These are phyloP conservation scores for Notodonta dromedarius DNA, from an alignment of 2,888 invertebrate species.

Conservation along the genomic window DNA sequence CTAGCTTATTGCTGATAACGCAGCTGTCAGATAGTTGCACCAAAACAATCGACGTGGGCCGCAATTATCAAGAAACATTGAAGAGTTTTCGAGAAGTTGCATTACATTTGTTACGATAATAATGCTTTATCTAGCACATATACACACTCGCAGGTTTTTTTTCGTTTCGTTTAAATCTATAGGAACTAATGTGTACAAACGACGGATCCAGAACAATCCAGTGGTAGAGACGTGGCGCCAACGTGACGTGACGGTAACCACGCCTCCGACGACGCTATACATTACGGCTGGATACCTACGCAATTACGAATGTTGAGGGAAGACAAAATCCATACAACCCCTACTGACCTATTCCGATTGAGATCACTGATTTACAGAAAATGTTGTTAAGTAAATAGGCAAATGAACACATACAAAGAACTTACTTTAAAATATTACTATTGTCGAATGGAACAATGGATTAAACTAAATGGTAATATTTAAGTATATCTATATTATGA, in stretches of 20 bases:
- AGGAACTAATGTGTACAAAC: constrained; percentile 26
- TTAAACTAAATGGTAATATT: constrained; percentile 26
- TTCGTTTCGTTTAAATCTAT: constrained; percentile 10
- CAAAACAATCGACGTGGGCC: constrained; percentile 11
- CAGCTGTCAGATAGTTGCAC: constrained; percentile 20
- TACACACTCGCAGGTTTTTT: no score
- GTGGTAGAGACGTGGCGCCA: constrained; percentile 69
- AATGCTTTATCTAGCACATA: no score
- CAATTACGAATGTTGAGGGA: constrained; percentile 51
- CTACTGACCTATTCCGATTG: constrained; percentile 40
- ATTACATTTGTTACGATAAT: no score
- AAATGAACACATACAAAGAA: neutral
- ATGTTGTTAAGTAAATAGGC: neutral
- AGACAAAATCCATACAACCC: constrained; percentile 44
- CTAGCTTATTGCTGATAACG: constrained; percentile 20
- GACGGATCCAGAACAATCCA: constrained; percentile 60
- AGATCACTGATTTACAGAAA: constrained; percentile 20
- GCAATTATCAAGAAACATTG: constrained; percentile 20
- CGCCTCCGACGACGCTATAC: constrained; percentile 65
- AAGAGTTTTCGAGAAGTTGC: constrained; percentile 16
- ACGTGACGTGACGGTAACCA: constrained; percentile 74
- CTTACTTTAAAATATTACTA: constrained; percentile 17
- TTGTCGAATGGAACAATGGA: constrained; percentile 30
- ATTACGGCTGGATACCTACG: constrained; percentile 55
- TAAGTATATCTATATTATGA: constrained; percentile 24